A percentile compares a stretch with the other conserved stretches of the same genome.
phyloP scores from a whole-genome alignment of 2,113 vertebrate species.

The Myotis lucifugus region DNA sequence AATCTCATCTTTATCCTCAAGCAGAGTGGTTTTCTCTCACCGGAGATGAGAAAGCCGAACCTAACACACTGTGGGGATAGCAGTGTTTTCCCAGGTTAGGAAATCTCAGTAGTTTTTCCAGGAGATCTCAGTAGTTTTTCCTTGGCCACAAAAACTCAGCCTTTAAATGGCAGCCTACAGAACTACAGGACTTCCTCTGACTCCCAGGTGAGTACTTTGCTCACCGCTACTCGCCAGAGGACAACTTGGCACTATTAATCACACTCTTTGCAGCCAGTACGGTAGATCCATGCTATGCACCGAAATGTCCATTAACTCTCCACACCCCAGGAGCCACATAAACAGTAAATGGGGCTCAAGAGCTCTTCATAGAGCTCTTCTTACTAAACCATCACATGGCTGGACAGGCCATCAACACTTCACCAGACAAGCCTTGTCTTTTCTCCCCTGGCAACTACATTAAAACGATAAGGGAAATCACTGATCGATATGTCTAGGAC shows the following conservation, averaged over 20 bases:
- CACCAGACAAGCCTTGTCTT: background rate
- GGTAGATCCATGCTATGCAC: background rate
- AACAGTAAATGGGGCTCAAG: background rate
- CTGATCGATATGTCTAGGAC: conserved; percentile 32
- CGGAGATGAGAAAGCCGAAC: background rate
- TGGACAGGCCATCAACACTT: conserved; percentile 30
- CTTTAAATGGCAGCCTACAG: background rate
- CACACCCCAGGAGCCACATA: background rate
- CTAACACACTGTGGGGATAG: background rate
- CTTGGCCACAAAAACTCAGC: background rate
- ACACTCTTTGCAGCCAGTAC: background rate
- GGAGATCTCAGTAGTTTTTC: conserved; percentile 7
- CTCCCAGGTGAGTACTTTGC: background rate
- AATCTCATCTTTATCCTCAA: background rate
- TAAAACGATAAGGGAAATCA: conserved; percentile 57
- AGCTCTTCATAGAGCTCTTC: background rate
- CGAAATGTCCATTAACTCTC: background rate
- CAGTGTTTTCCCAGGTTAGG: background rate
- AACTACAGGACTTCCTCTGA: background rate
- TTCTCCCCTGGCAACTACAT: background rate
- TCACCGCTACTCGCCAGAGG: background rate
- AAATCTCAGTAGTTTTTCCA: conserved; percentile 28
- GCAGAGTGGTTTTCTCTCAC: conserved; percentile 13
- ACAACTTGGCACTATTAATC: background rate
- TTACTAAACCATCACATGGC: background rate